phyloP scores from a whole-genome alignment of 2,113 vertebrate genomes.

The Nycticryphes semicollaris region DNA sequence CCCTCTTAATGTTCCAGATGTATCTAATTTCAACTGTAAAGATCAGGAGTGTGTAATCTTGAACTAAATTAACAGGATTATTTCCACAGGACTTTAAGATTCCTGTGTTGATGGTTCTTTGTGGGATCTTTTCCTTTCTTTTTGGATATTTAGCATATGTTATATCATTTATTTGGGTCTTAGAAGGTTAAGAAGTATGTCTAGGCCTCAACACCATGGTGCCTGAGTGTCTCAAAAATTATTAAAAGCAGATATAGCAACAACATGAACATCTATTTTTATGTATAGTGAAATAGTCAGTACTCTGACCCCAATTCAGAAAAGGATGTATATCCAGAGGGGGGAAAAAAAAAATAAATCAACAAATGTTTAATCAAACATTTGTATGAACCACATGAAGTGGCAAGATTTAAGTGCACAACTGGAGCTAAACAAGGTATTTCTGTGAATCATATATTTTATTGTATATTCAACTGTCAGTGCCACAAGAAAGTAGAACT shows the following conservation, averaged over 20 bases:
- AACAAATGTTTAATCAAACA: not conserved
- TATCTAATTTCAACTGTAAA: not conserved
- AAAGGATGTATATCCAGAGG: not conserved
- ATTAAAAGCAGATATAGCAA: slow-evolving; percentile 39
- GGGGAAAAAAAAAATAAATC: not conserved
- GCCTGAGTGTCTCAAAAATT: slow-evolving; percentile 45
- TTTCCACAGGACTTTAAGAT: not conserved
- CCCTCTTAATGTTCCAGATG: not conserved
- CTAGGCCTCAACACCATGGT: slow-evolving; percentile 4
- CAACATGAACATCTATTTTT: slow-evolving; percentile 9
- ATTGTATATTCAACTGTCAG: not conserved
- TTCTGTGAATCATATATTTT: not conserved
- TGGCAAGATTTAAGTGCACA: not conserved
- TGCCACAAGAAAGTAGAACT: not conserved
- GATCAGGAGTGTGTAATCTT: not conserved
- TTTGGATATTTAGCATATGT: slow-evolving; percentile 14
- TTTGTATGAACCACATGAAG: not conserved
- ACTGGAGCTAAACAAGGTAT: not conserved
- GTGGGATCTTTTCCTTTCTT: not conserved
- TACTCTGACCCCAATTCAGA: not conserved
- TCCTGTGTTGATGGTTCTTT: not conserved
- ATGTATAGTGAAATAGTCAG: not conserved
- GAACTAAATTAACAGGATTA: not conserved
- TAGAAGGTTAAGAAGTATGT: slow-evolving; percentile 16
- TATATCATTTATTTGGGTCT: slow-evolving; percentile 21